phyloP scores from a whole-genome alignment of 2,888 invertebrate genomes.

The Eremobia ochroleuca region DNA sequence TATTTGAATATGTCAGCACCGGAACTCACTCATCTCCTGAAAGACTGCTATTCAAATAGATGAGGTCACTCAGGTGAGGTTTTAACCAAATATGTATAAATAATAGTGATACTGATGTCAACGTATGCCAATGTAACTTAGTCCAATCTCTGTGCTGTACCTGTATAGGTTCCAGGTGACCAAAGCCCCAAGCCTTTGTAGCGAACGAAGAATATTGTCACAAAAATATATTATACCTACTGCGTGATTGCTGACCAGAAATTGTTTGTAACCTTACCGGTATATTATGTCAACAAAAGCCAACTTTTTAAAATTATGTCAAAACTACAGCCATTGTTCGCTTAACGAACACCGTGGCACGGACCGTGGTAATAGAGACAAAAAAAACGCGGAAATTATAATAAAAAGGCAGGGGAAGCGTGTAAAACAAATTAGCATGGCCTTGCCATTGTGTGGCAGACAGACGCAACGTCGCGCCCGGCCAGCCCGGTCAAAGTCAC shows the following conservation, averaged over 20 bases:
- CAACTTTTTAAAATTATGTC: constrained; percentile 11
- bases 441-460: constrained; percentile 79
- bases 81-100: not conserved
- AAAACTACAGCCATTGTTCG: constrained; percentile 47
- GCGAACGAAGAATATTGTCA: not conserved
- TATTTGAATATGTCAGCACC: not conserved
- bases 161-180: not conserved
- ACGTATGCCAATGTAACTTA: not conserved
- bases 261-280: not conserved
- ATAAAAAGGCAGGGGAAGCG: constrained; percentile 69
- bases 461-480: constrained; percentile 66
- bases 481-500: constrained; percentile 82
- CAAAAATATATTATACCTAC: not conserved
- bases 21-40: constrained; percentile 7
- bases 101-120: not conserved
- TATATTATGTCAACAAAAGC: not conserved
- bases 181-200: constrained; percentile 3
- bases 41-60: not conserved
- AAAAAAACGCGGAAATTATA: constrained; percentile 72
- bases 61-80: not conserved
- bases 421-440: constrained; percentile 74
- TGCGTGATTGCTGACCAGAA: not conserved
- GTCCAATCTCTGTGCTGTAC: not conserved
- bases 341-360: constrained; percentile 27
- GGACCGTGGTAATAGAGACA: constrained; percentile 38